Base-by-base conservation (phyloP, 2,113 vertebrate genomes). In the Numenius arquata region DNA sequence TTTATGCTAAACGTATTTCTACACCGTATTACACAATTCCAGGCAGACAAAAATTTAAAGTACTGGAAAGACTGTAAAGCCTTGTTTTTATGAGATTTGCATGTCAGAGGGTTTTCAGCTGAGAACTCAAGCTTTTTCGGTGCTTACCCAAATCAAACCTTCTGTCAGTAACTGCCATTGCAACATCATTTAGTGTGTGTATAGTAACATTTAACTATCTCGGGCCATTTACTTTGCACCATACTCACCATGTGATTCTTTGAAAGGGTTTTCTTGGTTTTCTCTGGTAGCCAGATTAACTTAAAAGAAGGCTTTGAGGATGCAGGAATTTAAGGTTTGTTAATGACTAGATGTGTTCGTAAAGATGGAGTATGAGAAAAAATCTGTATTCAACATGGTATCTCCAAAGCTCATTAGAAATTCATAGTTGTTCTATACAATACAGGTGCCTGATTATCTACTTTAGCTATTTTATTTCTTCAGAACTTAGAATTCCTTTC, bases 371-470 rank as follows among this genome's bases (percentile, higher is more conserved):
- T 43, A 41, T 80, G 29, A 83, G 41, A 89, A 80, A 58, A 95
- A 59, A 17, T 48, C 53, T 63, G 29, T 88, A 85, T 89, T 94
- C 94, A 77, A 92, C 91, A 16, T 17, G 56, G 9, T 38, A 74
- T 58, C 41, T 94, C 84, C 82, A 89, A 71, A 94, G 43, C 26
- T 84, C 17, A 55, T 90, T 62, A 94, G 86, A 94, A 93, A 67
- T 72, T 81, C 25, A 43, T 74, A 29, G 26, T 62, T 75, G 27
- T 32, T 96, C 48, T 85, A 18, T 82, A 62, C 61, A 86, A 50
- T 91, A 77, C 62, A 79, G 43, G 75, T 87, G 23, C 63, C 75
- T 62, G 38, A 68, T 88, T 50, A 93, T 91, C 75, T 89, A 82
- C 41, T 93, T 86, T 14, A 95, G 34, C 59, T 67, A n/a, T 11